phyloP scores from a whole-genome alignment of 1,140 invertebrate species.

The Drosophila punjabiensis region DNA sequence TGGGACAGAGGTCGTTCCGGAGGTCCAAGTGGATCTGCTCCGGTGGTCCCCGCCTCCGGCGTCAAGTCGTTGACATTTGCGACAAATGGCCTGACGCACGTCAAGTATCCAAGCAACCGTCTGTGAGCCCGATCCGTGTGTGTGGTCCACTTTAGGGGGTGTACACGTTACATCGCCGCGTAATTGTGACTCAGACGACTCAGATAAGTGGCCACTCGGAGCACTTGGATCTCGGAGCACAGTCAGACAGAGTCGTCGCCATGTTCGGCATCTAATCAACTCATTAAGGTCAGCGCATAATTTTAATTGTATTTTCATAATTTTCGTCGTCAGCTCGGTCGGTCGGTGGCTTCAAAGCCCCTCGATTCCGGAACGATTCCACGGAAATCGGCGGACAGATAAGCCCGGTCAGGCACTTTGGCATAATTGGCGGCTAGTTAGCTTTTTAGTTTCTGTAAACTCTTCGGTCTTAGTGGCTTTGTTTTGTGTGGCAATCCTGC shows the following conservation, averaged over 20 bases:
- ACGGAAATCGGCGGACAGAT: constrained; percentile 58
- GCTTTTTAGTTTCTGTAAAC: constrained; percentile 57
- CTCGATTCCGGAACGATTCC: constrained; percentile 43
- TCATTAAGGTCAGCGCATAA: constrained; percentile 77
- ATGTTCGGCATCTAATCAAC: constrained; percentile 61
- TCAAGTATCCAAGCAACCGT: constrained; percentile 54
- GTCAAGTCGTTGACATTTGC: constrained; percentile 82
- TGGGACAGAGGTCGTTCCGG: constrained; percentile 41
- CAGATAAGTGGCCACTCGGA: constrained; percentile 14
- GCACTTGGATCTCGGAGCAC: neutral
- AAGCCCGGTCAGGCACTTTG: constrained; percentile 58
- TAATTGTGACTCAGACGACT: constrained; percentile 61
- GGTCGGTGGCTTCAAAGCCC: constrained; percentile 62
- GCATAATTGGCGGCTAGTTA: constrained; percentile 81
- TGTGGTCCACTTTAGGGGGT: constrained; percentile 72
- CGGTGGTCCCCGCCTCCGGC: constrained; percentile 68
- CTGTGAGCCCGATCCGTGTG: constrained; percentile 31
- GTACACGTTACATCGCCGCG: constrained; percentile 49
- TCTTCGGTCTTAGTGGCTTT: constrained; percentile 33
- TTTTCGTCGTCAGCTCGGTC: constrained; percentile 21
- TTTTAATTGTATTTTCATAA: constrained; percentile 77
- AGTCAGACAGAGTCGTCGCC: constrained; percentile 29
- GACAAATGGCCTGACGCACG: constrained; percentile 76
- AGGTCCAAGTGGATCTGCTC: constrained; percentile 19
- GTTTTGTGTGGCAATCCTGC: constrained; percentile 54